A percentile compares a stretch with the other conserved stretches of the same genome.
Evolutionary conservation across 2,888 invertebrate genomes (phyloP).

Genomic region (Ariolimax columbianus): DNA sequence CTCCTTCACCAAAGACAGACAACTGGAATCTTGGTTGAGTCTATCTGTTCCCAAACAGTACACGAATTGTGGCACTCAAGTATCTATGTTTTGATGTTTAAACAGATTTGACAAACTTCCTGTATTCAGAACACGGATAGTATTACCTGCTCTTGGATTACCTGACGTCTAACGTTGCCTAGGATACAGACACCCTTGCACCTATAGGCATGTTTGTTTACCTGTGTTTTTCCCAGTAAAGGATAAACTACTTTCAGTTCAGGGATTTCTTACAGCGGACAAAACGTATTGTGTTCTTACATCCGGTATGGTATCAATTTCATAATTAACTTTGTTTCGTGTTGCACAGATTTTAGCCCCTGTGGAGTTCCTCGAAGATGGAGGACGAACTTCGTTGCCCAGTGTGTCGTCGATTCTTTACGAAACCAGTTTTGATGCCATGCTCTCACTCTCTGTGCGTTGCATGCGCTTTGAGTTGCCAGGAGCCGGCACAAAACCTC

Average conservation of each 20-base stretch:
- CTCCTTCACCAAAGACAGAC: background rate
- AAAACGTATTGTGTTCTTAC: background rate
- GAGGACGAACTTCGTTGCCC: constrained; percentile 98
- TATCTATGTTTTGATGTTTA: background rate
- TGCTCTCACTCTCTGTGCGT: constrained; percentile 93
- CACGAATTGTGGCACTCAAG: background rate
- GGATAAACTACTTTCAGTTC: background rate
- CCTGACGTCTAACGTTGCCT: too few species aligned
- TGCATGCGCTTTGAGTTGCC: constrained; percentile 91
- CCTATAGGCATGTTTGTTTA: background rate
- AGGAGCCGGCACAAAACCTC: constrained; percentile 81
- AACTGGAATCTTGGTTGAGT: background rate
- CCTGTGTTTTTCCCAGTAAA: background rate
- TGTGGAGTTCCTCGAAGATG: constrained; percentile 82
- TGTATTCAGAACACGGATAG: background rate
- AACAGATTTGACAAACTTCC: background rate
- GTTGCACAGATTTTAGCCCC: background rate
- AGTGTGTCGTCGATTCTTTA: constrained; percentile 93
- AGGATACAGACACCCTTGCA: background rate
- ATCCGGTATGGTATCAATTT: too few species aligned
- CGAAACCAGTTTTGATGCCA: constrained; percentile 94
- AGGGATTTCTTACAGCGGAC: background rate
- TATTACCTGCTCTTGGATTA: constrained; percentile 9
- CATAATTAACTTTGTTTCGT: too few species aligned
- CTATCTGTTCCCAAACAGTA: background rate